phyloP scores from a whole-genome alignment of 1,140 invertebrate genomes.

The Zaprionus gabonicus region DNA sequence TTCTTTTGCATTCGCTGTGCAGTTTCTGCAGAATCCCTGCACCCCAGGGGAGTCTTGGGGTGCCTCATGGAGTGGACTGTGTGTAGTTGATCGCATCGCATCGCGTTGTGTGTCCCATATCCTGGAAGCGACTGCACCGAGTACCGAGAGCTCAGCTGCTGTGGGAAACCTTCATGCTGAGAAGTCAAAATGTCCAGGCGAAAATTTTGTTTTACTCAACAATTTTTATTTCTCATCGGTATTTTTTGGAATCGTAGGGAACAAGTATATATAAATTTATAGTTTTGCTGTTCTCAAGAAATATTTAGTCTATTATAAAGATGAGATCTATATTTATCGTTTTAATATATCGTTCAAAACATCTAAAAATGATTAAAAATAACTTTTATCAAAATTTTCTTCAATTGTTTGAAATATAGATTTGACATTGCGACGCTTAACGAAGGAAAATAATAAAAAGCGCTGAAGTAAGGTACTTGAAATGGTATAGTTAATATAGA shows the following conservation, averaged over 20 bases:
- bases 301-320: no score
- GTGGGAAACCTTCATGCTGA: constrained; percentile 62
- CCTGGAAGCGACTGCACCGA: constrained; percentile 30
- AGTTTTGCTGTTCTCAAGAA: no score
- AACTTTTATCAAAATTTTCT: no score
- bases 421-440: no score
- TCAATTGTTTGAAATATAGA: no score
- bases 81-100: constrained; percentile 23
- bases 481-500: no score
- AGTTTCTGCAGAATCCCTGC: constrained; percentile 60
- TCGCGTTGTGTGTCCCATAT: constrained; percentile 61
- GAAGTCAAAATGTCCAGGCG: constrained; percentile 20
- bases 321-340: no score
- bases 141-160: constrained; percentile 47
- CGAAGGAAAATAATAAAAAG: no score
- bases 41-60: constrained; percentile 59
- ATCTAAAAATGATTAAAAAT: no score
- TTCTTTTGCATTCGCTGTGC: constrained; percentile 28
- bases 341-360: no score
- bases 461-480: no score
- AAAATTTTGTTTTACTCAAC: constrained; percentile 17
- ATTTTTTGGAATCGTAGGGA: constrained; percentile 2
- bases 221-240: constrained; percentile 18
- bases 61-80: neutral
- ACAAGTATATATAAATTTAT: neutral